phyloP scores from a whole-genome alignment of 1,140 invertebrate species.

The Pseudobourletiella spinata region DNA sequence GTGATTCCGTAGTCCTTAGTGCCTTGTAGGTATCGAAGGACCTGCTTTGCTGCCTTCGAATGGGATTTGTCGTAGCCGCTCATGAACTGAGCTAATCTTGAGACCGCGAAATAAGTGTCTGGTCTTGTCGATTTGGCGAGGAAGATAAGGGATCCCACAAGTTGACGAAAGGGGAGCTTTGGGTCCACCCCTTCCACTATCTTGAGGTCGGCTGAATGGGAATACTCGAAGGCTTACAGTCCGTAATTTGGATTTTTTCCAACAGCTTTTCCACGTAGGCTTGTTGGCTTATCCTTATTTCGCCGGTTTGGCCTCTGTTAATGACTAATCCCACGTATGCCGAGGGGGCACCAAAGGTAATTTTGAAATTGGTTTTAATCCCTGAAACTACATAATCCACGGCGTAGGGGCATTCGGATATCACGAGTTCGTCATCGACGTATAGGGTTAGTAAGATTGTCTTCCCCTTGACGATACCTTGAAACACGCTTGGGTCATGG shows the following conservation, averaged over 20 bases:
- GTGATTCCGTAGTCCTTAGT: not conserved
- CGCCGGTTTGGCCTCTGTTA: not conserved
- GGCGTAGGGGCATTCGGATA: not conserved
- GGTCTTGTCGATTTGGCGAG: constrained; percentile 7
- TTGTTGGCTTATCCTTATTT: not conserved
- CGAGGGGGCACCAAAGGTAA: not conserved
- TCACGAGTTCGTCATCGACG: not conserved
- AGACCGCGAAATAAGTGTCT: constrained; percentile 26
- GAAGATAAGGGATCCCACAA: constrained; percentile 2
- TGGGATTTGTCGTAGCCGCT: constrained; percentile 35
- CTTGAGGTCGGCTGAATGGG: not conserved
- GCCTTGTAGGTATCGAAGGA: constrained; percentile 7
- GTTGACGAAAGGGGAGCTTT: not conserved
- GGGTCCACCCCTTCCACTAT: not conserved
- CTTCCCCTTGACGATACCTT: not conserved
- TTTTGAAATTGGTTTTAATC: not conserved
- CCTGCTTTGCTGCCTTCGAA: constrained; percentile 10
- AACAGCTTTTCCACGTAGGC: not conserved
- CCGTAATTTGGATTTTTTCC: not conserved
- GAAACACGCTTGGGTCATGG: not conserved
- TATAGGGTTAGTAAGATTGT: not conserved
- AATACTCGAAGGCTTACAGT: not conserved
- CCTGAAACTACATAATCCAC: not conserved
- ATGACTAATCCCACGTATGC: not conserved
- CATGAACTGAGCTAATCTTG: constrained; percentile 39